Conservation (phyloP, 2,888 invertebrate species). For the Agelastica alni region DNA sequence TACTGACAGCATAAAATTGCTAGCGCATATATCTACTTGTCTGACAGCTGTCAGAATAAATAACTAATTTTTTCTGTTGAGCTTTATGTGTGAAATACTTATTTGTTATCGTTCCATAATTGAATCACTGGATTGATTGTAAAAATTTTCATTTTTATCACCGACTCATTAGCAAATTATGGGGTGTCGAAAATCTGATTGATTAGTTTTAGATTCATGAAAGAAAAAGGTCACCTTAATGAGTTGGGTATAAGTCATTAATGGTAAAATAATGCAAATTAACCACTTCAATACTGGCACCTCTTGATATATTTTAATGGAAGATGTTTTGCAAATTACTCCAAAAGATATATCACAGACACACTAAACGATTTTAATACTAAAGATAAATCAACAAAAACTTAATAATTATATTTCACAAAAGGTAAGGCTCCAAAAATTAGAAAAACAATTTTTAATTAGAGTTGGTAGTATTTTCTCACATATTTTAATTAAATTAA, state of each 20-base stretch:
- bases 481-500: too few relatives aligned
- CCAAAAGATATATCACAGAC: too few relatives aligned
- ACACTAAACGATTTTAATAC: too few relatives aligned
- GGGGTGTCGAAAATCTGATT: conserved; percentile 9
- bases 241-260: conserved; percentile 1
- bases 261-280: conserved; percentile 4
- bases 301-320: neutral
- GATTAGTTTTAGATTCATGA: conserved; percentile 9
- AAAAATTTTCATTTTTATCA: conserved; percentile 7
- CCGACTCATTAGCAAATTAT: conserved; percentile 4
- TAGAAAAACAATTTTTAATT: too few relatives aligned
- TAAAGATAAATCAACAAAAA: too few relatives aligned
- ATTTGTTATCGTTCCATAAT: conserved; percentile 21
- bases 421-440: too few relatives aligned
- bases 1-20: conserved; percentile 35
- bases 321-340: neutral
- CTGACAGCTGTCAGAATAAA: conserved; percentile 31
- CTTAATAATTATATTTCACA: too few relatives aligned
- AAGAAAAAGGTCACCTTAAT: conserved; percentile 4
- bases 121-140: conserved; percentile 16
- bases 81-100: conserved; percentile 23
- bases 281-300: neutral
- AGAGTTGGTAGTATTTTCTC: too few relatives aligned
- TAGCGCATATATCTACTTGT: conserved; percentile 30
- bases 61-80: conserved; percentile 24